These are phyloP conservation scores for Mesorhabditis belari DNA, from an alignment of 2,888 invertebrate species.

Conservation along the genomic window DNA sequence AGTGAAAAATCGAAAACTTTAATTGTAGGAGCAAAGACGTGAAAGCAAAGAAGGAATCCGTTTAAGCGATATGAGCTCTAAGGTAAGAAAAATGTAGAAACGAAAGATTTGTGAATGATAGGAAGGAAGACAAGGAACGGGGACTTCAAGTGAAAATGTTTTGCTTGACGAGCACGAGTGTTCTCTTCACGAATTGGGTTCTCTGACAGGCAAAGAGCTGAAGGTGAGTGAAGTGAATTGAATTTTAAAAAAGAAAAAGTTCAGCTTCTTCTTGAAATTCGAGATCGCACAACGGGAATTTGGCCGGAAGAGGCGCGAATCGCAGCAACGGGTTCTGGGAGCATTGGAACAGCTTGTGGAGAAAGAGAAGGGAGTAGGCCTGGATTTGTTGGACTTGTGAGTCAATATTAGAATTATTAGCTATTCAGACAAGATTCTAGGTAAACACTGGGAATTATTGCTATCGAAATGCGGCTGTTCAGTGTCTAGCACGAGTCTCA, in stretches of 20 bases:
- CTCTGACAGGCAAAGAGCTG: not conserved
- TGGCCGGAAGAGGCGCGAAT: constrained; percentile 79
- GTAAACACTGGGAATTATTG: constrained; percentile 85
- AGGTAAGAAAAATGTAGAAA: no score
- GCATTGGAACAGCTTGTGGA: not conserved
- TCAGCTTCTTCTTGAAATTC: constrained; percentile 55
- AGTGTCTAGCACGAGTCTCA: constrained; percentile 59
- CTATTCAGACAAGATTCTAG: not conserved
- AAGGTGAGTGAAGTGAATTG: not conserved
- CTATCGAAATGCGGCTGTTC: constrained; percentile 87
- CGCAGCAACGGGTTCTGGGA: not conserved
- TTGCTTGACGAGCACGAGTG: not conserved
- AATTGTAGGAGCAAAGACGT: not conserved
- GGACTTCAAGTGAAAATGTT: not conserved
- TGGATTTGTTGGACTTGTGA: constrained; percentile 72
- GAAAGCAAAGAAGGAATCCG: not conserved
- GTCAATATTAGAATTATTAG: not conserved
- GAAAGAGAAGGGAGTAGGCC: constrained; percentile 21
- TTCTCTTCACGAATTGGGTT: not conserved
- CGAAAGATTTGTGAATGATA: no score
- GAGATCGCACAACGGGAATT: constrained; percentile 75
- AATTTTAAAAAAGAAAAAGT: not conserved
- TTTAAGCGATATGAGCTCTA: no score
- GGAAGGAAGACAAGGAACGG: no score
- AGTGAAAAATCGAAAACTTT: not conserved